Evolutionary conservation across 2,113 vertebrate species (phyloP), one percentile per base, ranked within the genome.

Genomic region (Sylvilagus bachmani): DNA sequence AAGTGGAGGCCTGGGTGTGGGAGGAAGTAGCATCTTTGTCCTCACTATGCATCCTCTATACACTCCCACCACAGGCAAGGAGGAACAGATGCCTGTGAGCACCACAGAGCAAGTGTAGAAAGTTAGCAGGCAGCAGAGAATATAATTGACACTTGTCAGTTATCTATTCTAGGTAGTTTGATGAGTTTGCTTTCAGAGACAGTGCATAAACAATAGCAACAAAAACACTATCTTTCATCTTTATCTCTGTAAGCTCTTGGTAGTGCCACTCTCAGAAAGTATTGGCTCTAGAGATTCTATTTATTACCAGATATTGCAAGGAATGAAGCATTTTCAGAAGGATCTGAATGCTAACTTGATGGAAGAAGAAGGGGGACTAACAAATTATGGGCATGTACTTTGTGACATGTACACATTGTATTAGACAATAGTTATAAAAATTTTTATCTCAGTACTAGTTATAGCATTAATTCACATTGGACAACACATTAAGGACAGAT

Each of bases 391-490:
- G 13, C 7, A 21, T 49, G 6, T 21, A 25, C 25, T 75, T 38
- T 55, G 10, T 69, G 16, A 27, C 25, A 13, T 21, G 14, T 13
- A 33, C 33, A 33, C 21, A 58, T 27, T 53, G 3, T 10, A 66
- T 36, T 9, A 64, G 25, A 33, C 6, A 38, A 22, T 49, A 94
- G 67, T 84, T 96, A 2, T 27, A 71, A 79, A 51, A 67, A 11
- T 90, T 10, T 90, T 95, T 77, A 44, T 44, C 44, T 44, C 44
- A 44, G n/a, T n/a, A n/a, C n/a, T n/a, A n/a, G n/a, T n/a, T n/a
- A n/a, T n/a, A n/a, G n/a, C n/a, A n/a, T n/a, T n/a, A n/a, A n/a
- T n/a, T n/a, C n/a, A n/a, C n/a, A n/a, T n/a, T n/a, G n/a, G n/a
- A n/a, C n/a, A n/a, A n/a, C n/a, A n/a, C n/a, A n/a, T n/a, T n/a